phyloP scores from a whole-genome alignment of 2,113 vertebrate species.

The Syngnathus scovelli region DNA sequence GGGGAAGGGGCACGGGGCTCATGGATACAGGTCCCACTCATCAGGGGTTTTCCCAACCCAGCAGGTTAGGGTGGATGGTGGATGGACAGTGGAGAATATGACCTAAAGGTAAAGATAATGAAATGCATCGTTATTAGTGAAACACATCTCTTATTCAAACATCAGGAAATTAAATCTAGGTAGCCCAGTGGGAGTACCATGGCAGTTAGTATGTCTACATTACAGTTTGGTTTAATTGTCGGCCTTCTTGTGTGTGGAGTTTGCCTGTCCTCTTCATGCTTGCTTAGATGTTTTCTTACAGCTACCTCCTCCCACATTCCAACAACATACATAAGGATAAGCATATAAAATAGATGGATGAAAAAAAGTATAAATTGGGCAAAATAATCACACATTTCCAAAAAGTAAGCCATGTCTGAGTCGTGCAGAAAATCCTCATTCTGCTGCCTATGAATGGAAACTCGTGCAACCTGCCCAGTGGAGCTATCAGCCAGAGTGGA shows the following conservation, averaged over 20 bases:
- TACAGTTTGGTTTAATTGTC: neutral
- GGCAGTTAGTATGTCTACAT: neutral
- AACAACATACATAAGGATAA: neutral
- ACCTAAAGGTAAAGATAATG: slow-evolving; percentile 37
- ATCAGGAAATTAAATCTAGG: neutral
- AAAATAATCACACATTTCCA: slow-evolving; percentile 23
- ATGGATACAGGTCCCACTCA: slow-evolving; percentile 84
- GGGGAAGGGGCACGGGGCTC: slow-evolving; percentile 88
- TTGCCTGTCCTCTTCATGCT: neutral
- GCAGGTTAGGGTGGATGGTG: slow-evolving; percentile 56
- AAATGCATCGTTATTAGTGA: slow-evolving; percentile 4
- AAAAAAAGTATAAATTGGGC: slow-evolving; percentile 26
- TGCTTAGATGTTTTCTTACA: neutral
- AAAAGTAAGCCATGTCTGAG: slow-evolving; percentile 21
- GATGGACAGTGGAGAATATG: slow-evolving; percentile 30
- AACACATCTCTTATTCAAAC: neutral
- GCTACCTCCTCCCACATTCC: neutral
- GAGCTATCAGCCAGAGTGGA: slow-evolving; percentile 10
- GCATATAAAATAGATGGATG: neutral
- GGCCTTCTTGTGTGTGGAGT: neutral
- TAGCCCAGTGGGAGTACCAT: neutral
- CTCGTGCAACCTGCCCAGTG: slow-evolving; percentile 26
- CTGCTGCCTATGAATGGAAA: slow-evolving; percentile 49
- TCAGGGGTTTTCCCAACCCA: slow-evolving; percentile 67
- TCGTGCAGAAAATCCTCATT: slow-evolving; percentile 27